These are phyloP conservation scores for Emydura subglobosa DNA, from an alignment of 2,113 vertebrate species.

Conservation along the genomic window DNA sequence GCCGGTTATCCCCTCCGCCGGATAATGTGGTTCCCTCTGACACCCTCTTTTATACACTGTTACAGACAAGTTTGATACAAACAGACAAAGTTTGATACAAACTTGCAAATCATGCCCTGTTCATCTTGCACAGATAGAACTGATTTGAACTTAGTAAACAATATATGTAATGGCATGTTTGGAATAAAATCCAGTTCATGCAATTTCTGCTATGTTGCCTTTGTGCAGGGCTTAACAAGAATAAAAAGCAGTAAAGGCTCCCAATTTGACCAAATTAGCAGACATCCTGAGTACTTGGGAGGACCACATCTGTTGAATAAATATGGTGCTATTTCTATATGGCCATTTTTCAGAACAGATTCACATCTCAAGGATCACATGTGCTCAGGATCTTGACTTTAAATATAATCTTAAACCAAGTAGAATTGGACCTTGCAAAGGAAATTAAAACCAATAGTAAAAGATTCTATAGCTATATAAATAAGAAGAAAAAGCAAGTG, in stretches of 20 bases:
- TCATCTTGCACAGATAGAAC: not conserved
- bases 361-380: not conserved
- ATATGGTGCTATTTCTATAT: not conserved
- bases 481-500: no score
- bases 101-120: not conserved
- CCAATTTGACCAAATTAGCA: not conserved
- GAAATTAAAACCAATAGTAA: no score
- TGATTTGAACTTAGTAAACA: conserved; percentile 7
- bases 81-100: no score
- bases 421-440: no score
- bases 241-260: not conserved
- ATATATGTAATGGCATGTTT: not conserved
- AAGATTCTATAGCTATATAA: no score
- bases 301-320: not conserved
- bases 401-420: not conserved
- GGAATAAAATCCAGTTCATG: not conserved
- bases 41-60: no score
- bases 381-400: not conserved
- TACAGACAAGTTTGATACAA: no score
- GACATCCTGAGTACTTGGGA: not conserved
- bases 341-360: not conserved
- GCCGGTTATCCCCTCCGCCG: no score
- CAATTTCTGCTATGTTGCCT: not conserved
- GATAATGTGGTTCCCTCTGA: no score
- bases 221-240: not conserved